Conservation (phyloP, 2,113 vertebrate genomes). For the Lophochroa leadbeateri region DNA sequence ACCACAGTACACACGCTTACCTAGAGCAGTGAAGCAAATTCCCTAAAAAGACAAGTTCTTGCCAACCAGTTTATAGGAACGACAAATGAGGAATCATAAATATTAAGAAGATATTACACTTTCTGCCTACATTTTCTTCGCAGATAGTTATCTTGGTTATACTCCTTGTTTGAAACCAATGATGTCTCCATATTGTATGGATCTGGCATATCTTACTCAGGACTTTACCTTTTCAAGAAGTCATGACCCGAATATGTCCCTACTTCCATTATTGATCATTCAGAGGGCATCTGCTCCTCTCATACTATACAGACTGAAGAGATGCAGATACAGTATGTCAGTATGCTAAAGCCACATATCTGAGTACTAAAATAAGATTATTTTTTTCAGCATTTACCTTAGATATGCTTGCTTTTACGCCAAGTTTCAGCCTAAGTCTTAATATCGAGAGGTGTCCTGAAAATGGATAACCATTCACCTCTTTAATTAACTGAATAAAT, state of each 20-base stretch:
- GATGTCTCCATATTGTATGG: neutral
- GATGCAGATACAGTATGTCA: neutral
- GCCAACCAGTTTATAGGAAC: neutral
- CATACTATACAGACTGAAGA: neutral
- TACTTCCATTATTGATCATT: neutral
- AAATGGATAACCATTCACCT: neutral
- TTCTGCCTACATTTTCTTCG: neutral
- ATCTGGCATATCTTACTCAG: neutral
- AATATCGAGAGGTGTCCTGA: neutral
- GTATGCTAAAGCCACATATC: neutral
- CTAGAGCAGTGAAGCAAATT: neutral
- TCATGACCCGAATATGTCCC: neutral
- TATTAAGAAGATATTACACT: neutral
- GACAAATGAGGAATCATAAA: neutral
- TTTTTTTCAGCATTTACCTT: neutral
- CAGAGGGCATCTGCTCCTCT: neutral
- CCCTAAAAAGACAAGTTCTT: neutral
- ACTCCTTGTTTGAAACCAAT: neutral
- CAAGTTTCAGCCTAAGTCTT: neutral
- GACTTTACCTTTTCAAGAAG: neutral
- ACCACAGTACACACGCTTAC: neutral
- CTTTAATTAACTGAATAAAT: neutral
- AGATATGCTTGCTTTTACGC: accelerated
- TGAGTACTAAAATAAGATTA: neutral
- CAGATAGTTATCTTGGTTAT: neutral